Evolutionary conservation across 2,113 vertebrate genomes (phyloP), one percentile per base, ranked within the genome.

Genomic region (Quiscalus mexicanus): DNA sequence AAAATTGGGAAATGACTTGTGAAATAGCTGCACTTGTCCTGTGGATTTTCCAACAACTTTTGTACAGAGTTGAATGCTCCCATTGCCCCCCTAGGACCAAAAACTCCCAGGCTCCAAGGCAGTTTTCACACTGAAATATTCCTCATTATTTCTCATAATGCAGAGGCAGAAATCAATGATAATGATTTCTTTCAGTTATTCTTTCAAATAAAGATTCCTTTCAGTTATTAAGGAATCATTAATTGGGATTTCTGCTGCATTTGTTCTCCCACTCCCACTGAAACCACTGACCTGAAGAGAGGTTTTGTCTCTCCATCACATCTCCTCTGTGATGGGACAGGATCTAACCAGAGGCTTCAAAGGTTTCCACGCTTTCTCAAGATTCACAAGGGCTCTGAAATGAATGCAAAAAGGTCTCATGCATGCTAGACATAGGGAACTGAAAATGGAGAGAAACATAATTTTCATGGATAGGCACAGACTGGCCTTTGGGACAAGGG

Each of bases 21-120:
- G 77, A 94, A 86, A 92, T 27, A 49, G n/a, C 24, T 87, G 63
- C 25, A 41, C 58, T 95, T 53, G 13, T 86, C 71, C 45, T 84
- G 59, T 56, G n/a, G 52, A 50, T 85, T 89, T 59, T 85, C 75
- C 49, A 64, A 15, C 16, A 63, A 37, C 21, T 52, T 63, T 62
- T 65, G 39, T 30, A 41, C 27, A 39, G 47, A 64, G 49, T 8
- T 0, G 0, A 88, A 35, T 5, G 22, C 15, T 86, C 39, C 75
- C 49, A 44, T 6, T 50, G 79, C 67, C 55, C 15, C 11, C 22
- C 41, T 33, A 71, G 60, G n/a, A 67, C 45, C 56, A 25, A 74
- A 65, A 30, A 37, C 30, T 85, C 45, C 37, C 70, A 78, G 23
- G 20, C 41, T 35, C 33, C 52, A 56, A 39, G 47, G 55, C 42